phyloP scores from a whole-genome alignment of 1,140 invertebrate species.

The Odontomachus brunneus region DNA sequence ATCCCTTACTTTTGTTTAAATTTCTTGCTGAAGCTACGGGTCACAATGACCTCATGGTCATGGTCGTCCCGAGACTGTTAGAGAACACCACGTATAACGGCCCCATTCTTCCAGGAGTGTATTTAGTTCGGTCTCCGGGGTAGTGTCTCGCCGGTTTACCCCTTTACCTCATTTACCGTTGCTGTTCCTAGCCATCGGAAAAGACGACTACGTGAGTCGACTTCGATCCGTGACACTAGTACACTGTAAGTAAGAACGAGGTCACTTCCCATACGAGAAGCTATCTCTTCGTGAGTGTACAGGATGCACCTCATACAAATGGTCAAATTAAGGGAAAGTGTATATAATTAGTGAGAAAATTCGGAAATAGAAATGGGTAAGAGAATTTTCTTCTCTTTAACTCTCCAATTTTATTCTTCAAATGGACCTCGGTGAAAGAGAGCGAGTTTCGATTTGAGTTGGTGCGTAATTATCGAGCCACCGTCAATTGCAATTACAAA shows the following conservation, averaged over 20 bases:
- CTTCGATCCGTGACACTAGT: constrained; percentile 11
- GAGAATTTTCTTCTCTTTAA: no score
- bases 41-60: constrained; percentile 2
- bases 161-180: constrained; percentile 1
- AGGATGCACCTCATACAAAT: background rate
- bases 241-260: constrained; percentile 23
- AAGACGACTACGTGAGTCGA: constrained; percentile 56
- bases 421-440: no score
- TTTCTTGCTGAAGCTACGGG: constrained; percentile 10
- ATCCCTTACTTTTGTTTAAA: constrained; percentile 1
- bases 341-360: background rate
- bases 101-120: constrained; percentile 17
- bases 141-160: constrained; percentile 30
- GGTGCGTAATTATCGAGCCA: background rate
- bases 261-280: constrained; percentile 31
- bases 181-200: constrained; percentile 13
- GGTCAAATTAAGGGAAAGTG: background rate
- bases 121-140: constrained; percentile 11
- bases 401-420: no score
- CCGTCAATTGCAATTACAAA: background rate
- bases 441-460: background rate
- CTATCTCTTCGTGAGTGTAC: background rate
- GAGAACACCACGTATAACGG: constrained; percentile 6
- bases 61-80: constrained; percentile 45
- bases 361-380: background rate